phyloP scores from a whole-genome alignment of 2,888 invertebrate species.

The Epsilonema sp. region DNA sequence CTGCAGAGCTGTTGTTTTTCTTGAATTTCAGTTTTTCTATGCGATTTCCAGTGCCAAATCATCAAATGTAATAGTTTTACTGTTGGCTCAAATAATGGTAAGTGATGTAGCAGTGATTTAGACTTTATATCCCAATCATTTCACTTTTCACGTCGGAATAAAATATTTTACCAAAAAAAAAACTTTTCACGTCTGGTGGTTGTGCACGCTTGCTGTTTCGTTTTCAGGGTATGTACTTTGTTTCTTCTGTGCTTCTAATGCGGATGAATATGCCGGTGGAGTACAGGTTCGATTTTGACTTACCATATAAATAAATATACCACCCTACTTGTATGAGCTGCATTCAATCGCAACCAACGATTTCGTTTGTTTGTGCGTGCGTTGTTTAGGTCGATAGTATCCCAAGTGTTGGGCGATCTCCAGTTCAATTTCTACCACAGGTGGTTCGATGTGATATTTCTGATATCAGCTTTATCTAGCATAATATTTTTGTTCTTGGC shows the following conservation, averaged over 20 bases:
- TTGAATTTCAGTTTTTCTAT: slow-evolving; percentile 88
- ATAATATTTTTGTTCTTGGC: slow-evolving; percentile 86
- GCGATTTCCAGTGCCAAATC: slow-evolving; percentile 96
- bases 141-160: background rate
- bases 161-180: background rate
- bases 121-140: background rate
- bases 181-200: too few species aligned
- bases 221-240: slow-evolving; percentile 86
- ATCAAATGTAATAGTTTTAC: slow-evolving; percentile 86
- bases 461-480: slow-evolving; percentile 82
- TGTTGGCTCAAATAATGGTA: slow-evolving; percentile 90
- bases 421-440: slow-evolving; percentile 98
- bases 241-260: slow-evolving; percentile 85
- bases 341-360: too few species aligned
- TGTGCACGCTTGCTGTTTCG: too few species aligned
- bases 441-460: slow-evolving; percentile 98
- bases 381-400: slow-evolving; percentile 55
- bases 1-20: too few species aligned
- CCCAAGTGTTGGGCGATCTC: slow-evolving; percentile 76
- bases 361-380: too few species aligned
- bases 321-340: too few species aligned
- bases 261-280: slow-evolving; percentile 98
- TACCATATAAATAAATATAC: too few species aligned
- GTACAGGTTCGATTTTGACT: slow-evolving; percentile 41
- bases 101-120: background rate